Conservation (phyloP, 2,113 vertebrate genomes). For the Notothenia coriiceps region DNA sequence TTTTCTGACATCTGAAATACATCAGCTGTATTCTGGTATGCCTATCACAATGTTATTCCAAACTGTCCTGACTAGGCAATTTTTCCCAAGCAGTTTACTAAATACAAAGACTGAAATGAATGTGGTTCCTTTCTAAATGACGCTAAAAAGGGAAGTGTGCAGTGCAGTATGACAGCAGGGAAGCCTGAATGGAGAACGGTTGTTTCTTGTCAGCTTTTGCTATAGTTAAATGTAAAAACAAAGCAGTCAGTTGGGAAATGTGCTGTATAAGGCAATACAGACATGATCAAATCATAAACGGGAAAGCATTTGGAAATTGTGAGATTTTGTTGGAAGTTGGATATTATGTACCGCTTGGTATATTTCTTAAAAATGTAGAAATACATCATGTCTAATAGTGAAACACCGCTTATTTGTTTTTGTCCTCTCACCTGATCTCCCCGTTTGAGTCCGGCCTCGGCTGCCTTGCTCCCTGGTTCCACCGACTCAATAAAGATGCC, state of each 20-base stretch:
- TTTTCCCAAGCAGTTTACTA: background rate
- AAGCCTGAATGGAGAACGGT: background rate
- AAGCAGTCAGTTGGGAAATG: background rate
- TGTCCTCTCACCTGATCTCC: slow-evolving; percentile 90
- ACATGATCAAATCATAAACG: too few species aligned
- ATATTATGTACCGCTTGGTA: too few species aligned
- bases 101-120: background rate
- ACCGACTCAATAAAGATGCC: slow-evolving; percentile 94
- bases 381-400: too few species aligned
- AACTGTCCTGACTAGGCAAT: slow-evolving; percentile 6
- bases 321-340: too few species aligned
- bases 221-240: background rate
- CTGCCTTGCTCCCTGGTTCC: slow-evolving; percentile 91
- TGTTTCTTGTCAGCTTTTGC: background rate
- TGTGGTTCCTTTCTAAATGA: slow-evolving; percentile 1
- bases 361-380: too few species aligned
- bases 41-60: background rate
- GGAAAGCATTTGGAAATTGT: too few species aligned
- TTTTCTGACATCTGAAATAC: background rate
- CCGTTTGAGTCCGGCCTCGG: slow-evolving; percentile 93
- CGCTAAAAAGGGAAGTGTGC: background rate
- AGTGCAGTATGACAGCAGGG: background rate
- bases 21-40: background rate
- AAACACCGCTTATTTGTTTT: too few species aligned
- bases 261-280: too few species aligned